Conservation (phyloP, 2,888 invertebrate species). For the Ectemnius lituratus region DNA sequence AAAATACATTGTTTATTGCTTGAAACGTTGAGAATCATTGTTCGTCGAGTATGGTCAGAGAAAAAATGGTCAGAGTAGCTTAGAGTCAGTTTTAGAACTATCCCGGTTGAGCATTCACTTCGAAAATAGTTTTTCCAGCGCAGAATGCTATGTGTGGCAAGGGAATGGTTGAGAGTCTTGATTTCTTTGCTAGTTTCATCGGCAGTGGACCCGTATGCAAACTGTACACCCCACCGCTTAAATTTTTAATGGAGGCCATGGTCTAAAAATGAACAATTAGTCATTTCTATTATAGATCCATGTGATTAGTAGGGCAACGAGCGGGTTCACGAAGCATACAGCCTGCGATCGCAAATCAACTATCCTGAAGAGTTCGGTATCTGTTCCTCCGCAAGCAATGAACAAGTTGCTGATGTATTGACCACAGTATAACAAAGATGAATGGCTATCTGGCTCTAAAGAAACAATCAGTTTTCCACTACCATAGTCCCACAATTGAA, state of each 20-base stretch:
- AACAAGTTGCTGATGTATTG: constrained; percentile 81
- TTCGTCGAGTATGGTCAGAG: constrained; percentile 35
- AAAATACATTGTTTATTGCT: constrained; percentile 79
- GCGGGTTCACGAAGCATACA: constrained; percentile 75
- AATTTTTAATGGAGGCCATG: constrained; percentile 79
- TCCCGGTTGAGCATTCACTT: constrained; percentile 76
- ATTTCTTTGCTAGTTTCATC: constrained; percentile 48
- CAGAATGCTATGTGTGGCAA: constrained; percentile 81
- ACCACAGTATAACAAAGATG: constrained; percentile 82
- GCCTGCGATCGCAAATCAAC: constrained; percentile 81
- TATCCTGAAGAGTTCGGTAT: constrained; percentile 81
- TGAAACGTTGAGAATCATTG: constrained; percentile 72
- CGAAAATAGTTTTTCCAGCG: constrained; percentile 80
- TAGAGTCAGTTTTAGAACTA: constrained; percentile 10
- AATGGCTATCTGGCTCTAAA: constrained; percentile 80
- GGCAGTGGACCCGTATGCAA: constrained; percentile 80
- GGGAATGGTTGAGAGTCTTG: constrained; percentile 58
- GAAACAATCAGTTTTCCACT: constrained; percentile 82
- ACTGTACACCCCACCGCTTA: constrained; percentile 80
- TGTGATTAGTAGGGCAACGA: neutral
- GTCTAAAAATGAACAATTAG: constrained; percentile 76
- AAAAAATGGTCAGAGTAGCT: too few species aligned
- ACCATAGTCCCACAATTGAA: constrained; percentile 84
- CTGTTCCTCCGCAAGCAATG: constrained; percentile 82
- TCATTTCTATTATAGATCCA: constrained; percentile 32